phyloP scores from a whole-genome alignment of 92 coral and sea anemone species.

The Micromussa lordhowensis region DNA sequence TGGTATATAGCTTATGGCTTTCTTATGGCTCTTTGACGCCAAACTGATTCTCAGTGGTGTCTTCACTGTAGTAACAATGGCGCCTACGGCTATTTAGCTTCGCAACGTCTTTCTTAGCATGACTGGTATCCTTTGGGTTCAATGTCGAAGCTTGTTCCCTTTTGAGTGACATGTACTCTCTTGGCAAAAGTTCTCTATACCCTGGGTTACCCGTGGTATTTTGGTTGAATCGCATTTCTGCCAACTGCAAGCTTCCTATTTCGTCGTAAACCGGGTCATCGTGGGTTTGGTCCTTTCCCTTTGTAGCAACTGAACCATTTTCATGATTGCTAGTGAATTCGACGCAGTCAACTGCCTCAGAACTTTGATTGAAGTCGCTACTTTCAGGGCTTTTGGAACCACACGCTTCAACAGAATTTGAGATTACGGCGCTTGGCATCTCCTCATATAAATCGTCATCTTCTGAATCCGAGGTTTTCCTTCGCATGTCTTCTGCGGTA shows the following conservation, averaged over 20 bases:
- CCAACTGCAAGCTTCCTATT: neutral
- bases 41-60: neutral
- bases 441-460: conserved; percentile 3
- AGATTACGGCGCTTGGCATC: neutral
- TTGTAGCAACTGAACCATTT: neutral
- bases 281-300: neutral
- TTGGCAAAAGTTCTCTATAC: neutral
- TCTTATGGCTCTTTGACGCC: neutral
- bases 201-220: neutral
- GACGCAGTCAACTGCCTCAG: neutral
- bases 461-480: neutral
- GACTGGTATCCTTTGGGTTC: neutral
- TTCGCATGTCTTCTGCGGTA: neutral
- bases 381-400: neutral
- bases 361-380: neutral
- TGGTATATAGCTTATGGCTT: neutral
- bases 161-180: neutral
- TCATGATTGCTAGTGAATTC: neutral
- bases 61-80: neutral
- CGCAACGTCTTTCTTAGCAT: neutral
- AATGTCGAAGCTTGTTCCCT: neutral
- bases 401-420: neutral
- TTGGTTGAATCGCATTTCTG: neutral
- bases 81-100: conserved; percentile 2
- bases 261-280: neutral